Conservation (phyloP, 2,797 vertebrate genomes). For the Cottoperca gobio region DNA sequence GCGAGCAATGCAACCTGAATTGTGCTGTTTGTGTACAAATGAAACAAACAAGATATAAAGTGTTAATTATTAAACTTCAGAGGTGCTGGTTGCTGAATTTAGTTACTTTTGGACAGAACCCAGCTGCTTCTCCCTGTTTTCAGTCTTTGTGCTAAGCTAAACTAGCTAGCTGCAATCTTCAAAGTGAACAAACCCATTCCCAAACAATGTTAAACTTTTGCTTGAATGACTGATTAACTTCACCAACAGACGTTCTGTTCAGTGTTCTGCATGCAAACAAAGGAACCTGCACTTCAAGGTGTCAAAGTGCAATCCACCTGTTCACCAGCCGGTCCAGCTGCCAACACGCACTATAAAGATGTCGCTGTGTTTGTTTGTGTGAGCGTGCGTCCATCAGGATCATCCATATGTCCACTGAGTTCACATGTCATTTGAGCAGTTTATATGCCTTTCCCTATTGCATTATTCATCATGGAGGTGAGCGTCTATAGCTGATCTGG, state of each 20-base stretch:
- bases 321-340: constrained; percentile 54
- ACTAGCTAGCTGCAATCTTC: neutral
- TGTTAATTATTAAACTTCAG: neutral
- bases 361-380: constrained; percentile 28
- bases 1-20: neutral
- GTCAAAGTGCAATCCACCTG: constrained; percentile 60
- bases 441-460: constrained; percentile 71
- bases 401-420: constrained; percentile 67
- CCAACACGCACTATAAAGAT: constrained; percentile 40
- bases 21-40: neutral
- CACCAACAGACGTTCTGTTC: constrained; percentile 13
- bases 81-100: neutral
- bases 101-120: neutral
- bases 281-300: constrained; percentile 50
- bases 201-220: constrained; percentile 1
- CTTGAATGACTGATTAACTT: neutral
- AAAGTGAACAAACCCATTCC: neutral
- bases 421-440: constrained; percentile 75
- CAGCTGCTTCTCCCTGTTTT: neutral
- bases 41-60: neutral
- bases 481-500: constrained; percentile 74
- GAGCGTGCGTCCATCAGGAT: constrained; percentile 32
- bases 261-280: constrained; percentile 50
- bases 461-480: constrained; percentile 85
- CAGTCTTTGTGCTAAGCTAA: neutral